Base-by-base conservation (phyloP, 1,140 invertebrate species). In the Amphibalanus amphitrite region DNA sequence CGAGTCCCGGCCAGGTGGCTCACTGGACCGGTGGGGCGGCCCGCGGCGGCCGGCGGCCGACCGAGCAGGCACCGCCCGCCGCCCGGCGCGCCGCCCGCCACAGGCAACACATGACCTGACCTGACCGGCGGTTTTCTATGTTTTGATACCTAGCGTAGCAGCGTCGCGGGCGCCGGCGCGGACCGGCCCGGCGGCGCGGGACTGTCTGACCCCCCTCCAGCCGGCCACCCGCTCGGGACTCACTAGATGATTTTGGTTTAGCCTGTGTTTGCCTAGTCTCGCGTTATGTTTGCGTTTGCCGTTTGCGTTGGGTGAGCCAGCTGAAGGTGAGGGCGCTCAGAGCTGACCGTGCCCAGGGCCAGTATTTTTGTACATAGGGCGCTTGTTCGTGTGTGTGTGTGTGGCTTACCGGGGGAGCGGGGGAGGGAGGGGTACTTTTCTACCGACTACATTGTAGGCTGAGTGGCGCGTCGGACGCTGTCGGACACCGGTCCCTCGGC, bases 321-420 rank as follows among this genome's bases (percentile, higher is more conserved):
- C n/a, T n/a, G 33, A 38, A 6, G 33, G 10, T 59, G 10, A 59
- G 47, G 13, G 20, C 10, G n/a, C n/a, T 20, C 1, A 3, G 47
- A 13, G 47, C 6, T 3, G 47, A 23, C 17, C 47, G 13, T 23
- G 47, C 47, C 3, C 10, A 8, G 13, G 47, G 47, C 47, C 47
- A 59, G 47, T 59, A 59, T 59, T 59, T 59, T 59, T 59, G 47
- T 59, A 59, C 47, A 59, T 59, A 59, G 47, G 47, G 47, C 47
- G 47, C 23, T 13, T 59, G 47, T 59, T 8, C 47, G n/a, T n/a
- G n/a, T n/a, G n/a, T n/a, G 47, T 59, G 47, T 20, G 10, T 59
- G 47, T 59, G 47, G 20, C 47, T 59, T 59, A 20, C 23, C 47
- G 10, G 1, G 47, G 10, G 47, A 59, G 47, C 17, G 13, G 47